phyloP scores from a whole-genome alignment of 1,140 invertebrate species.

The Phocides pigmalion region DNA sequence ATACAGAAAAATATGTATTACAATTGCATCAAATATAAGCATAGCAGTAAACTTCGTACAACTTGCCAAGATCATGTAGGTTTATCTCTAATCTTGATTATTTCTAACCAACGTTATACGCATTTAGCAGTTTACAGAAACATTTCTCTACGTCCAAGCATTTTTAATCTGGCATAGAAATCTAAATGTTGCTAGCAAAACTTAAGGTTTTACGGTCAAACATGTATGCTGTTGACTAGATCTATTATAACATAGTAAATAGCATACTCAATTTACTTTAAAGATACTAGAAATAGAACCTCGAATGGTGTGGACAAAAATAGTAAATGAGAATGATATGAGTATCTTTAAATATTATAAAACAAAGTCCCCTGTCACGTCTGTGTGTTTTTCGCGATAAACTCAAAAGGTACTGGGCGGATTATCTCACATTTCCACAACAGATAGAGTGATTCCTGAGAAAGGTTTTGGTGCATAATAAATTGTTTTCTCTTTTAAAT shows the following conservation, averaged over 20 bases:
- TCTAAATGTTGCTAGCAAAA: conserved; percentile 30
- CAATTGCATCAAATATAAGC: no score
- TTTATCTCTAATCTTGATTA: conserved; percentile 20
- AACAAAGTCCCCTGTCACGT: no score
- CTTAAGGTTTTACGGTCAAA: conserved; percentile 27
- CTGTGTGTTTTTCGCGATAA: no score
- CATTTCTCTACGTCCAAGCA: conserved; percentile 17
- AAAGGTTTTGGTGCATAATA: no score
- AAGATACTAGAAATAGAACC: background rate
- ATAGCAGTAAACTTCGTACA: no score
- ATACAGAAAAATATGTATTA: no score
- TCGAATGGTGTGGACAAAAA: background rate
- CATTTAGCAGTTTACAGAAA: conserved; percentile 34
- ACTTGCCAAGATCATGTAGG: conserved; percentile 7
- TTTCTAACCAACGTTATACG: conserved; percentile 19
- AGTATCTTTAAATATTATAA: no score
- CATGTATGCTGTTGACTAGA: conserved; percentile 19
- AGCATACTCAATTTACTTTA: conserved; percentile 1
- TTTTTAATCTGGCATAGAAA: conserved; percentile 30
- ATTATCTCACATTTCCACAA: no score
- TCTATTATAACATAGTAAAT: conserved; percentile 21
- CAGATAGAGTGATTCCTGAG: no score
- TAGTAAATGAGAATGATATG: conserved; percentile 10
- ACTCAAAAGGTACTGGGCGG: no score
- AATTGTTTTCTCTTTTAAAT: no score